A percentile compares a stretch with the other conserved stretches of the same genome.
Conservation (phyloP, 2,797 vertebrate genomes). For the Platyrinchus mystaceus region DNA sequence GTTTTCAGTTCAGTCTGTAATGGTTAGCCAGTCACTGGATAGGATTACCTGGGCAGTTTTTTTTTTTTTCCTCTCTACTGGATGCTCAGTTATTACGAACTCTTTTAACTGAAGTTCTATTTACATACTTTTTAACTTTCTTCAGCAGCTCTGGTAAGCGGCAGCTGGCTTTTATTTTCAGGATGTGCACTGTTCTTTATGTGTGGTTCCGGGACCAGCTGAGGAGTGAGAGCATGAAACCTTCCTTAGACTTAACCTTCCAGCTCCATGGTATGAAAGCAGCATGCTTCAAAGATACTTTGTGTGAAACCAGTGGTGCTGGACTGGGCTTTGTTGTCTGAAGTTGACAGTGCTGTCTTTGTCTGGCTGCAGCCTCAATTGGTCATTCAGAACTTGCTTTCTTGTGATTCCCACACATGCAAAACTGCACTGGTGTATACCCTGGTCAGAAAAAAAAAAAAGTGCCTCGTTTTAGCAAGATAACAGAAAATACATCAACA, state of each 20-base stretch:
- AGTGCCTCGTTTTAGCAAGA: not conserved
- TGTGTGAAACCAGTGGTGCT: constrained; percentile 54
- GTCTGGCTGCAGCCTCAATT: constrained; percentile 17
- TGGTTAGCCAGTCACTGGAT: constrained; percentile 26
- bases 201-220: constrained; percentile 37
- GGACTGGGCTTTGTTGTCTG: constrained; percentile 56
- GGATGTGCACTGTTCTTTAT: constrained; percentile 27
- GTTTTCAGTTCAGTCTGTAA: not conserved
- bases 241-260: constrained; percentile 42
- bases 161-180: constrained; percentile 51
- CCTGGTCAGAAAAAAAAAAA: not conserved
- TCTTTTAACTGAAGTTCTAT: not conserved
- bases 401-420: constrained; percentile 22
- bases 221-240: constrained; percentile 24
- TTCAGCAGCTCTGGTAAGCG: not conserved
- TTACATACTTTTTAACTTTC: not conserved
- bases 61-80: not conserved
- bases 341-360: constrained; percentile 52
- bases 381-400: constrained; percentile 37
- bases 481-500: not conserved
- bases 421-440: not conserved
- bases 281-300: constrained; percentile 45
- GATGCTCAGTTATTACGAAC: not conserved
- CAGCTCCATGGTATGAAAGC: constrained; percentile 24
- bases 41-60: not conserved